phyloP scores from a whole-genome alignment of 2,113 vertebrate genomes.

The Chroicocephalus ridibundus region DNA sequence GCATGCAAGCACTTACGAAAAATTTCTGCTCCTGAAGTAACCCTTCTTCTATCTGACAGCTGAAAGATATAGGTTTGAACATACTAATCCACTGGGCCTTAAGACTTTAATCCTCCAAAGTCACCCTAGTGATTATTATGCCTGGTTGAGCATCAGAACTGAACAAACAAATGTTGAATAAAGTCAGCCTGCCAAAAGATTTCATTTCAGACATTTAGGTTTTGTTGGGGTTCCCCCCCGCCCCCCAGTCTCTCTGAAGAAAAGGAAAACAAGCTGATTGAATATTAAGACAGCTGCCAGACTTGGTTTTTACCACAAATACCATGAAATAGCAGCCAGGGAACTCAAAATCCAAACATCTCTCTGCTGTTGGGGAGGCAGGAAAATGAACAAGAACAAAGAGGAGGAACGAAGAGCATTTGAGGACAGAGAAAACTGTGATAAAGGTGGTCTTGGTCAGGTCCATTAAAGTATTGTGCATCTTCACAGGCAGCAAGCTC shows the following conservation, averaged over 20 bases:
- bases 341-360: background rate
- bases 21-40: background rate
- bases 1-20: conserved; percentile 21
- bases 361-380: rapidly evolving
- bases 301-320: background rate
- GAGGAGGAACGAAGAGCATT: background rate
- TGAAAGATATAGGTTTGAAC: conserved; percentile 61
- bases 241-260: background rate
- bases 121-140: conserved; percentile 45
- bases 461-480: background rate
- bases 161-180: conserved; percentile 44
- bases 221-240: background rate
- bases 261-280: background rate
- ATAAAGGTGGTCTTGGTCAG: background rate
- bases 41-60: conserved; percentile 42
- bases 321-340: background rate
- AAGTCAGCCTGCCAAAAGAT: conserved; percentile 23
- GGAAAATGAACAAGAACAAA: background rate
- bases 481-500: background rate
- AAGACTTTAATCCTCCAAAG: conserved; percentile 67
- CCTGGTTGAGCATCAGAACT: conserved; percentile 46
- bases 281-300: background rate
- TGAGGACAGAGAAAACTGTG: background rate
- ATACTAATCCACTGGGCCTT: conserved; percentile 46
- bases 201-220: conserved; percentile 15